Base-by-base conservation (phyloP, 2,797 vertebrate species). In the Pampus argenteus region DNA sequence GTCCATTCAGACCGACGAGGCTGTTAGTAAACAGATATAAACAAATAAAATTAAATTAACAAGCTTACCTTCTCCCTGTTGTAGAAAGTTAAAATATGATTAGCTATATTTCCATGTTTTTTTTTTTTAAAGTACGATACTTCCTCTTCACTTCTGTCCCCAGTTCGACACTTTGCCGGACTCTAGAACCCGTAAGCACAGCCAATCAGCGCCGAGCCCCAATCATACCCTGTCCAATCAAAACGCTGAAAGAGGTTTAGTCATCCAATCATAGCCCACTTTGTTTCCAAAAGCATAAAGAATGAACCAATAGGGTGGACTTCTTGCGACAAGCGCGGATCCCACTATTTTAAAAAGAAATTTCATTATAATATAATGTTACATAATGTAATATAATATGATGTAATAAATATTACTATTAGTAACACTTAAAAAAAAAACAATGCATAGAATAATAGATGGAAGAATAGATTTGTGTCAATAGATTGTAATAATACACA, bases 111-210 rank as follows among this genome's bases (percentile, higher is more conserved):
- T 71, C 26, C 75, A 88, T n/a, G n/a, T 86, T 79, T 69, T 66
- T 31, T 84, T 79, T 73, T 66, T 34, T 49, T 84, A 88, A 86
- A 87, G 58, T 81, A n/a, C n/a, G n/a, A n/a, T n/a, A 88, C 89
- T 91, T 90, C 90, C 89, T 90, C 84, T 74, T 88, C 79, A 79
- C 74, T 80, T 78, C 61, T 2, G 55, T 67, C 50, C 47, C 67
- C 76, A 85, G 64, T 91, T 88, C 79, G 70, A 84, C 82, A 82
- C 87, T 90, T 89, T 86, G 80, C 88, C 86, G 84, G 86, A 88
- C 85, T 84, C 84, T 61, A 23, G 66, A 36, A 70, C 38, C 78
- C 44, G 57, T 4, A 11, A 3, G 4, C 2, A 17, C 62, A 59
- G 44, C 92, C 91, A 92, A 92, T 92, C 74, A 83, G 62, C 51